Percentiles rank a stretch among this genome's conserved stretches.
phyloP scores from a whole-genome alignment of 2,113 vertebrate species.

The Dipodomys stephensi region DNA sequence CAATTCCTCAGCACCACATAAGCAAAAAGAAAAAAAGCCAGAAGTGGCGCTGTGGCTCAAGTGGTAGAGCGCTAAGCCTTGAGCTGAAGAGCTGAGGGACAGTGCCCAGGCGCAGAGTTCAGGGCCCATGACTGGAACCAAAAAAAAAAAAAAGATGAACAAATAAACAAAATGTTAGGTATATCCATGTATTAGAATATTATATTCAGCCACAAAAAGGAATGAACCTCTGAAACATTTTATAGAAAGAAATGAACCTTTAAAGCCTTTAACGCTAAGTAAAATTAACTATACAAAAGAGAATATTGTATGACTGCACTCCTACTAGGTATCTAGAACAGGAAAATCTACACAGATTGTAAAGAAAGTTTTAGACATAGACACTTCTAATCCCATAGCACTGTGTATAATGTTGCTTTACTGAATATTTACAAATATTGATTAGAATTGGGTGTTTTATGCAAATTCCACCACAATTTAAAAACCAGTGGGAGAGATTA shows the following conservation, averaged over 20 bases:
- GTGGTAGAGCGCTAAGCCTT: no score
- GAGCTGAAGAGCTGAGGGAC: no score
- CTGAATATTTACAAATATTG: background rate
- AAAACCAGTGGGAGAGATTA: background rate
- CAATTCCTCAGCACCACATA: no score
- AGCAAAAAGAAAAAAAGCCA: no score
- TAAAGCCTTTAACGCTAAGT: background rate
- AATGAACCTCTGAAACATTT: background rate
- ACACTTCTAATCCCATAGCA: background rate
- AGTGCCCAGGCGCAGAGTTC: no score
- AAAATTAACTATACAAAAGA: background rate
- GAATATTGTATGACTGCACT: background rate
- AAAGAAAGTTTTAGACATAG: conserved; percentile 1
- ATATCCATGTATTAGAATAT: background rate
- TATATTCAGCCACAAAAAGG: background rate
- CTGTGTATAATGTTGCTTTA: background rate
- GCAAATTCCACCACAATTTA: conserved; percentile 14
- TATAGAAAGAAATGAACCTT: background rate
- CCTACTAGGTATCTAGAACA: background rate
- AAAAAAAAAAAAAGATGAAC: background rate
- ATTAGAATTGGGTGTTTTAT: background rate
- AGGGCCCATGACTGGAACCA: no score
- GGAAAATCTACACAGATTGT: background rate
- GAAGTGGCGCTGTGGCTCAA: no score
- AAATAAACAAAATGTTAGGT: background rate